Percentiles rank a stretch among this genome's conserved stretches.
phyloP scores from a whole-genome alignment of 2,113 vertebrate genomes.

The Sinocyclocheilus rhinocerous region DNA sequence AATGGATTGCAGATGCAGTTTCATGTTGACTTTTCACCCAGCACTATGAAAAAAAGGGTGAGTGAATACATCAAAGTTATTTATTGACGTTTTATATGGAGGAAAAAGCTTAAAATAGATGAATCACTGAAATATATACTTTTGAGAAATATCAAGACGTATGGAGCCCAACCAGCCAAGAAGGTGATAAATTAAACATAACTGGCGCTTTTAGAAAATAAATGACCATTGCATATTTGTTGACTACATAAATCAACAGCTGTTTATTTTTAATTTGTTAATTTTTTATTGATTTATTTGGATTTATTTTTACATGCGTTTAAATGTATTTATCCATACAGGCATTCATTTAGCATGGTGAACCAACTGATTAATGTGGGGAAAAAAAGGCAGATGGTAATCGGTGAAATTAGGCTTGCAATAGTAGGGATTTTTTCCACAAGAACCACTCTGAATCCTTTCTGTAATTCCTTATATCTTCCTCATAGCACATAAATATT shows the following conservation, averaged over 20 bases:
- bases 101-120: not conserved
- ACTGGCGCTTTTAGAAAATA: not conserved
- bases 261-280: too few relatives aligned
- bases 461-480: not conserved
- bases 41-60: not conserved
- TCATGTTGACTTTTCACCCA: not conserved
- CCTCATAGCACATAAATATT: not conserved
- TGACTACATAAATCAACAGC: not conserved
- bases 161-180: not conserved
- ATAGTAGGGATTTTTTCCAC: not conserved
- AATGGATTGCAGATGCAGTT: slow-evolving; percentile 1
- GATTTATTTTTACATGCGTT: not conserved
- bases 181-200: not conserved
- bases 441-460: not conserved
- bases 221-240: not conserved
- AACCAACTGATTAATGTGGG: not conserved
- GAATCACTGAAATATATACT: not conserved
- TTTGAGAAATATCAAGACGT: not conserved
- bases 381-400: not conserved
- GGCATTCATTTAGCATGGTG: not conserved
- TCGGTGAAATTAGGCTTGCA: not conserved
- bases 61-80: not conserved
- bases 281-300: not conserved
- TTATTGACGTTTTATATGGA: not conserved
- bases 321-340: not conserved